A percentile compares a stretch with the other conserved stretches of the same genome.
These are phyloP conservation scores for Ashinkailepas kermadecensis DNA, from an alignment of 2,888 invertebrate species.

Conservation along the genomic window DNA sequence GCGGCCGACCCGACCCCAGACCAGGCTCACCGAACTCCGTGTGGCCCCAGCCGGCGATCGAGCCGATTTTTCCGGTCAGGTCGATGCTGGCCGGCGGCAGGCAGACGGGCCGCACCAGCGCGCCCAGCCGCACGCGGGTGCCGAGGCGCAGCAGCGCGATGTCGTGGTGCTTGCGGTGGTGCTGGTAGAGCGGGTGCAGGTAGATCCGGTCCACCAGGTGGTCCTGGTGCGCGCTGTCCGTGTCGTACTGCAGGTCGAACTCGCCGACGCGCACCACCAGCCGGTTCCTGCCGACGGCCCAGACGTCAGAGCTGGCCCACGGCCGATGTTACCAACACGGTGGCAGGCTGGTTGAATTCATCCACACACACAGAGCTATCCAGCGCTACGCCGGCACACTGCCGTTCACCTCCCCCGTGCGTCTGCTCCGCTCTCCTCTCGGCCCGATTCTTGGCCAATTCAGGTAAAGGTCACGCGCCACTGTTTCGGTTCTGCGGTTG, in stretches of 20 bases:
- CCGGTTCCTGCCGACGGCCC: not conserved
- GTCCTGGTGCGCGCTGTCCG: not conserved
- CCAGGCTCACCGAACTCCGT: not conserved
- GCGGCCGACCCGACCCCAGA: no score
- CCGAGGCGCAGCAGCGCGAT: constrained; percentile 26
- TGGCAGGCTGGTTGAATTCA: no score
- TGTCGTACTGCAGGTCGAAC: constrained; percentile 1
- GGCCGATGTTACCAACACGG: no score
- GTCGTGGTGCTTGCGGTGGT: constrained; percentile 23
- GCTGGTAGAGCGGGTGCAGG: constrained; percentile 5
- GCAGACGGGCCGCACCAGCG: constrained; percentile 25
- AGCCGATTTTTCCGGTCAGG: constrained; percentile 12
- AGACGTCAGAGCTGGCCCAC: not conserved
- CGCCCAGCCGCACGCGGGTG: constrained; percentile 17
- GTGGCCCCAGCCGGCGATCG: constrained; percentile 28
- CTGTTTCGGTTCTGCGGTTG: no score
- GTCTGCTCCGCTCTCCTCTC: no score
- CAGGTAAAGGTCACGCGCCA: no score
- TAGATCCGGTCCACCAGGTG: constrained; percentile 1
- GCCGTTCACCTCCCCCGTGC: no score
- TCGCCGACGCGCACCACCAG: not conserved
- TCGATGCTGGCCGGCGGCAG: constrained; percentile 23
- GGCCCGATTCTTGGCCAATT: no score
- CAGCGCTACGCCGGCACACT: no score
- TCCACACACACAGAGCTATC: no score